Conservation (phyloP, 2,113 vertebrate species). For the Carassius gibelio region DNA sequence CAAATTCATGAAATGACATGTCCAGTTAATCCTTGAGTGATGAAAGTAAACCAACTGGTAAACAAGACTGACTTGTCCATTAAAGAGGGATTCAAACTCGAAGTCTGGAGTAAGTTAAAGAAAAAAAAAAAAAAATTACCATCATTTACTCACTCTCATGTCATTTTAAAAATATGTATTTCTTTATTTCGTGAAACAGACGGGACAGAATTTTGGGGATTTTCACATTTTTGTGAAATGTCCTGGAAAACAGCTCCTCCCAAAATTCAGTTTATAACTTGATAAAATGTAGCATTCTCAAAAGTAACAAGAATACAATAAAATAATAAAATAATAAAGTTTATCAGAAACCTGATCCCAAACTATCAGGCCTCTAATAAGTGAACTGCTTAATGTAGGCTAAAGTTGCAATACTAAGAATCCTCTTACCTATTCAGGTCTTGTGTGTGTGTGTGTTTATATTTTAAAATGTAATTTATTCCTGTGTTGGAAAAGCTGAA, state of each 20-base stretch:
- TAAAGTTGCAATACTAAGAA: not conserved
- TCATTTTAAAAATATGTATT: not conserved
- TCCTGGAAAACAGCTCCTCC: not conserved
- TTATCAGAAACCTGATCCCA: not conserved
- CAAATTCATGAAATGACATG: slow-evolving; percentile 9
- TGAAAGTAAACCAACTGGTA: not conserved
- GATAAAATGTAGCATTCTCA: not conserved
- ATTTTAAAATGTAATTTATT: not conserved
- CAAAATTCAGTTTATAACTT: not conserved
- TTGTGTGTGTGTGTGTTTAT: not conserved
- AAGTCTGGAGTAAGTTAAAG: not conserved
- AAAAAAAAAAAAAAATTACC: not conserved
- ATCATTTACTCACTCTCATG: not conserved
- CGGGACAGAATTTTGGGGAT: not conserved
- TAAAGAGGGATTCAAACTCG: not conserved
- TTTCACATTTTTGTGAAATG: not conserved
- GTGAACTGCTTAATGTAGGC: not conserved
- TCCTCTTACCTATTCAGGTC: not conserved
- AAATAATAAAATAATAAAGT: not conserved
- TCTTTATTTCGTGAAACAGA: not conserved
- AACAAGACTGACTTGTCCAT: not conserved
- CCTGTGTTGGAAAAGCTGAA: not conserved
- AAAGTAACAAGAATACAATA: not conserved
- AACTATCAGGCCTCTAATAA: not conserved
- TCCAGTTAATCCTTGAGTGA: not conserved